A percentile compares a stretch with the other conserved stretches of the same genome.
Evolutionary conservation across 2,888 invertebrate genomes (phyloP).

Genomic region (Diloba caeruleocephala): DNA sequence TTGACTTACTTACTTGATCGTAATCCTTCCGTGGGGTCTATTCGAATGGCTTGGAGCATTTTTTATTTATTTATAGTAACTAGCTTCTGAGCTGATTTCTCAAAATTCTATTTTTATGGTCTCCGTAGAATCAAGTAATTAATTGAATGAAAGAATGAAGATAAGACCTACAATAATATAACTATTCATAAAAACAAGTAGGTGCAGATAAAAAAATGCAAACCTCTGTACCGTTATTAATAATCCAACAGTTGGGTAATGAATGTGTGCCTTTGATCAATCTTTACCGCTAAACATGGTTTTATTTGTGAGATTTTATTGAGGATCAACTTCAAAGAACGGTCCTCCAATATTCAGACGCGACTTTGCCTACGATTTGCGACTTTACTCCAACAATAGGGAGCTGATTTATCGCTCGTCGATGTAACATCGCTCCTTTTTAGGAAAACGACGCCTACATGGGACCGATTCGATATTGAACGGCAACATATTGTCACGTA

Average conservation of each 20-base stretch:
- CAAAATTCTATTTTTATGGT: no score
- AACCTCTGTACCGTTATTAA: slow-evolving; percentile 28
- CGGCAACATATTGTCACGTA: slow-evolving; percentile 55
- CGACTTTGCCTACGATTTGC: slow-evolving; percentile 71
- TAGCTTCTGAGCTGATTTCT: no score
- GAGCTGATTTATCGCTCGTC: slow-evolving; percentile 71
- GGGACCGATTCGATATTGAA: slow-evolving; percentile 62
- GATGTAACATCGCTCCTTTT: slow-evolving; percentile 69
- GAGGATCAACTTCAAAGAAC: slow-evolving; percentile 55
- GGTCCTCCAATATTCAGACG: slow-evolving; percentile 59
- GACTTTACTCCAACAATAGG: slow-evolving; percentile 72
- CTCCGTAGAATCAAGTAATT: no score
- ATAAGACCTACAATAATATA: no score
- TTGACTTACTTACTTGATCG: slow-evolving; percentile 1
- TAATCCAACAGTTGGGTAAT: slow-evolving; percentile 49
- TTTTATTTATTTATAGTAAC: no score
- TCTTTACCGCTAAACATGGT: slow-evolving; percentile 42
- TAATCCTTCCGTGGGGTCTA: no score
- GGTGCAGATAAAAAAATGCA: slow-evolving; percentile 27
- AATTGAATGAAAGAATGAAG: no score
- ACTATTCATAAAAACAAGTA: no score
- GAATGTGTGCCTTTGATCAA: slow-evolving; percentile 37
- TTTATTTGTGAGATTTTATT: slow-evolving; percentile 58
- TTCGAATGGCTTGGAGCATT: no score
- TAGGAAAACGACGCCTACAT: slow-evolving; percentile 66